Evolutionary conservation across 2,113 vertebrate species (phyloP), one percentile per base, ranked within the genome.

Genomic region (Falcunculus frontatus): DNA sequence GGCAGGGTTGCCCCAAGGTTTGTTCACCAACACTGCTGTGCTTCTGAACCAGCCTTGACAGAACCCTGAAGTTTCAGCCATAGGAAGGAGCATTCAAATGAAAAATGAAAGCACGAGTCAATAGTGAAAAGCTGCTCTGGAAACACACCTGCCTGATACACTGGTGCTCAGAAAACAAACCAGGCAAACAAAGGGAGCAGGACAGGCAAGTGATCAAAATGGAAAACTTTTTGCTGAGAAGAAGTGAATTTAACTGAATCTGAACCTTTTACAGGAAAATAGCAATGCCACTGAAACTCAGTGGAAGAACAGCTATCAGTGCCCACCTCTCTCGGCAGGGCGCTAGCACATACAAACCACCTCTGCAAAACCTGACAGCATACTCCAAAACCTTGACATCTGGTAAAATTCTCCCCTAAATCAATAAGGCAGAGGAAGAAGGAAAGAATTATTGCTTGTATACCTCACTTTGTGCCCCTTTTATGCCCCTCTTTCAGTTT

Each of bases 1-100:
- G 94, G 78, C 94, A 95, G 90, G 22, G 62, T 4, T 96, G 94
- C 95, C 89, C 33, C 60, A 55, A 77, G 91, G 77, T 65, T 88
- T 82, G 88, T 46, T 92, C 89, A 62, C 89, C 87, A 55, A 85
- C 87, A 53, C 50, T 59, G 85, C 72, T 52, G 5, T 6, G 22
- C 59, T 73, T 72, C 88, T 52, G 57, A 95, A 91, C 4, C 8
- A 87, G 93, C 77, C 83, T 73, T 90, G 89, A 95, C 89, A 93
- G 25, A 83, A 44, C 74, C 91, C 84, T 95, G 75, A 85, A 67
- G 79, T 92, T 94, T 83, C 87, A 95, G 73, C 84, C 44, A 32
- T 12, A 37, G 41, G 4, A 76, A 88, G 78, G 82, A 85, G 44
- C 62, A 46, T 59, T 77, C 59, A 57, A n/a, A 94, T 44, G 52